Base-by-base conservation (phyloP, 2,888 invertebrate genomes). In the Platycnemis pennipes region DNA sequence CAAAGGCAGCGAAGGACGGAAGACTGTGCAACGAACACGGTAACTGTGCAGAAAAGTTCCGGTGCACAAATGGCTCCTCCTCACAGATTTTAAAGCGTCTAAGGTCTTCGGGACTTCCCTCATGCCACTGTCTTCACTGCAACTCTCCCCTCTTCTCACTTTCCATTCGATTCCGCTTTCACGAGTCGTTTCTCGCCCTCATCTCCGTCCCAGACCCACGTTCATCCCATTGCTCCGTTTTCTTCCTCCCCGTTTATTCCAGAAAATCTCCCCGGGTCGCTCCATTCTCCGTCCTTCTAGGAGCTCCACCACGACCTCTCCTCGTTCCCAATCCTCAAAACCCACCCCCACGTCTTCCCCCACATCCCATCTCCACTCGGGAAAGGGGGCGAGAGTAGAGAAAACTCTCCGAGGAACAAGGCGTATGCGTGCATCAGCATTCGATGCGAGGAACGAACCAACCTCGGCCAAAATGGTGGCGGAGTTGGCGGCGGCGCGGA, bases 371-470 rank as follows among this genome's bases (percentile, higher is more conserved):
- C 19, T 42, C 56, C 86, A 22, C 11, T 4, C 4, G 86, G 37
- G 22, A 11, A n/a, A 63, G 19, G 37, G 77, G 37, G 69, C 8
- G 31, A 69, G 31, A 69, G 37, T 11, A 77, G 69, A 77, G 37
- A 5, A 26, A 77, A 77, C 37, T n/a, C 45, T 26, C 87, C 46
- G 87, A 87, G n/a, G 26, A 87, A 87, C 45, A 22, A 37, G 77
- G 37, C 37, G 87, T 42, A 44, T 91, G 91, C 91, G 91, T 91
- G 91, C 91, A 91, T 91, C 63, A 63, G 91, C 91, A 91, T 91
- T 91, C 91, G 91, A 91, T 91, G 91, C 63, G 45, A 45, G 69
- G n/a, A 91, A 91, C 69, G n/a, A n/a, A n/a, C n/a, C n/a, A 91
- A 45, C 91, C 91, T 91, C 69, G 91, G 63, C 56, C 63, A 44